Evolutionary conservation across 2,113 vertebrate species (phyloP), one percentile per base, ranked within the genome.

Genomic region (Orycteropus afer): DNA sequence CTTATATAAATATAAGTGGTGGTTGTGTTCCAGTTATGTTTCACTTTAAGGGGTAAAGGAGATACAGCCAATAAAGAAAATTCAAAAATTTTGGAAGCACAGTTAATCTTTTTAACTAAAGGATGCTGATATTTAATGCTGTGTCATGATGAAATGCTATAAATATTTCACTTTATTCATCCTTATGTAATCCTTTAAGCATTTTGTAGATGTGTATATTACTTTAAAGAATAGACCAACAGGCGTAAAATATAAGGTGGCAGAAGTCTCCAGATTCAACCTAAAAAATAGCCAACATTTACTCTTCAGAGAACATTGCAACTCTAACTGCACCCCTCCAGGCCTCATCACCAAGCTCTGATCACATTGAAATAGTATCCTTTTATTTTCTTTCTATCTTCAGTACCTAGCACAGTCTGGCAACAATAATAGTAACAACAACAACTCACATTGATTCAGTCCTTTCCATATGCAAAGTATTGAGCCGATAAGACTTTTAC

Each of bases 21-120:
- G 71, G n/a, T 34, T 91, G 7, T n/a, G 23, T 74, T 95, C 59
- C 63, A 73, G 59, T n/a, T 94, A 42, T 32, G 22, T 40, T 37
- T 94, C 32, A 69, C 59, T 73, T 34, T n/a, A 69, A 89, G 78
- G n/a, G 27, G 88, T 32, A 84, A 23, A 57, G 87, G 85, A 94
- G 85, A 95, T 92, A 20, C 27, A 55, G 37, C 29, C 40, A 77
- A 87, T 81, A 94, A 90, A 83, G n/a, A 51, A 55, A 87, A 96
- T 85, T 88, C 2, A 90, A 94, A 90, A 95, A 34, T 42, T 34
- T 45, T 22, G 25, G 73, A 69, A 49, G 13, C 7, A 73, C 1
- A 83, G 13, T 25, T 9, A 51, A 81, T 15, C 40, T 45, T 73
- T 89, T 63, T 57, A 42, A 76, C 57, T 37, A 63, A 67, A 45